Percentiles rank a stretch among this genome's conserved stretches.
Conservation (phyloP, 64 coral and sea anemone genomes). For the Stichodactyla helianthus region DNA sequence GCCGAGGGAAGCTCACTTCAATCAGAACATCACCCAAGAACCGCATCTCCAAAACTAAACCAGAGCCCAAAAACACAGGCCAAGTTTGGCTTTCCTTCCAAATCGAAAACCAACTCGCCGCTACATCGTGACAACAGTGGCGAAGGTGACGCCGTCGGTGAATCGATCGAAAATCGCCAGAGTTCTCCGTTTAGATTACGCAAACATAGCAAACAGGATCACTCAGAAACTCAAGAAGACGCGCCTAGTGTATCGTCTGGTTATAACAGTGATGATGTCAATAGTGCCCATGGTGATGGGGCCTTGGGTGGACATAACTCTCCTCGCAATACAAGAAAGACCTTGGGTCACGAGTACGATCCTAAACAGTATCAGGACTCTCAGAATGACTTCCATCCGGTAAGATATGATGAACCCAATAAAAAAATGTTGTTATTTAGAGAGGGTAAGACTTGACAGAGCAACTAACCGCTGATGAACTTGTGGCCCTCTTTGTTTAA, state of each 20-base stretch:
- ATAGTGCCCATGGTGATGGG: slow-evolving; percentile 18
- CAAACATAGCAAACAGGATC: background rate
- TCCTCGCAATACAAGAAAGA: background rate
- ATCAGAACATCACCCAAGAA: slow-evolving; percentile 29
- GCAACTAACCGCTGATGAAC: too few species aligned
- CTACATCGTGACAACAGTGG: slow-evolving; percentile 26
- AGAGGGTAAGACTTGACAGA: too few species aligned
- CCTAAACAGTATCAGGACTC: slow-evolving; percentile 57
- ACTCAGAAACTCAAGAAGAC: slow-evolving; percentile 28
- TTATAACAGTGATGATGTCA: slow-evolving; percentile 59
- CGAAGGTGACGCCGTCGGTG: slow-evolving; percentile 30
- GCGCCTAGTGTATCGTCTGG: slow-evolving; percentile 62
- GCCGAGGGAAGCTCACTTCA: background rate
- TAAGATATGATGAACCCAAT: background rate
- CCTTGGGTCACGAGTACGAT: slow-evolving; percentile 57
- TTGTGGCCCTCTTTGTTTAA: too few species aligned
- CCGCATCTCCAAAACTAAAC: background rate
- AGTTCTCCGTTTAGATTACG: slow-evolving; percentile 24
- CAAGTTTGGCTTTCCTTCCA: slow-evolving; percentile 4
- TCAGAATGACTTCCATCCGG: slow-evolving; percentile 57
- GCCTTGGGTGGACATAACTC: background rate
- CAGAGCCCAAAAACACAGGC: background rate
- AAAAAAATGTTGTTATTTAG: background rate
- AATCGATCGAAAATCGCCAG: slow-evolving; percentile 42
- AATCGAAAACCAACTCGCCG: background rate